These are phyloP conservation scores for Apis laboriosa DNA, from an alignment of 1,140 invertebrate species.

Conservation along the genomic window DNA sequence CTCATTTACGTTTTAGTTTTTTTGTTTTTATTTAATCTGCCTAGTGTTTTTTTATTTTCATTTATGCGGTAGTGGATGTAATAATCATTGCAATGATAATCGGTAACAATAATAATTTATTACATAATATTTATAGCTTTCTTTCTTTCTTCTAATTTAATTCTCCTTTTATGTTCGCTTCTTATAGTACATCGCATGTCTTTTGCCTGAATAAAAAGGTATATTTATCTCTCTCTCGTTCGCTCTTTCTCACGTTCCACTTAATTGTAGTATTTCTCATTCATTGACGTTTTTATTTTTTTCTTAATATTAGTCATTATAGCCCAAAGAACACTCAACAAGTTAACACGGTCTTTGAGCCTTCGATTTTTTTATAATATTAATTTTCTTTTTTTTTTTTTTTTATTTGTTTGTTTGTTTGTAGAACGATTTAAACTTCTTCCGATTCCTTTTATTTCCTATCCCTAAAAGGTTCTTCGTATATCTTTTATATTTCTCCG, in stretches of 20 bases:
- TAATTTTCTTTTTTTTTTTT: conserved; percentile 34
- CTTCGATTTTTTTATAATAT: conserved; percentile 51
- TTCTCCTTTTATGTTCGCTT: conserved; percentile 31
- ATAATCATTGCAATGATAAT: conserved; percentile 74
- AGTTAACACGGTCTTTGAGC: conserved; percentile 79
- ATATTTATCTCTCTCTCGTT: conserved; percentile 39
- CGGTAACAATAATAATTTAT: conserved; percentile 78
- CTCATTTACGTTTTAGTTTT: conserved; percentile 30
- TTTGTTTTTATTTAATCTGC: conserved; percentile 53
- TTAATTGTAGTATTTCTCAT: conserved; percentile 42
- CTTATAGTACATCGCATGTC: conserved; percentile 74
- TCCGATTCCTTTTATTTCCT: neutral
- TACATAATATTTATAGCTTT: conserved; percentile 76
- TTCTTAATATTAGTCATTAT: conserved; percentile 58
- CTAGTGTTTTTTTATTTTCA: conserved; percentile 55
- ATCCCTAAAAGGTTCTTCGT: neutral
- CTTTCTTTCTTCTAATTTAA: conserved; percentile 53
- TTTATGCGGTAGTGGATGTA: conserved; percentile 71
- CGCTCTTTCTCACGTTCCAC: conserved; percentile 45
- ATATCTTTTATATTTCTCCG: neutral
- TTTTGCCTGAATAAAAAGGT: conserved; percentile 74
- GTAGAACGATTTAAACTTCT: conserved; percentile 43
- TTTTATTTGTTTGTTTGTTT: neutral
- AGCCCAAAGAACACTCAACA: conserved; percentile 79
- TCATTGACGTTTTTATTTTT: conserved; percentile 60